phyloP scores from a whole-genome alignment of 2,888 invertebrate species.

The Phalera bucephala region DNA sequence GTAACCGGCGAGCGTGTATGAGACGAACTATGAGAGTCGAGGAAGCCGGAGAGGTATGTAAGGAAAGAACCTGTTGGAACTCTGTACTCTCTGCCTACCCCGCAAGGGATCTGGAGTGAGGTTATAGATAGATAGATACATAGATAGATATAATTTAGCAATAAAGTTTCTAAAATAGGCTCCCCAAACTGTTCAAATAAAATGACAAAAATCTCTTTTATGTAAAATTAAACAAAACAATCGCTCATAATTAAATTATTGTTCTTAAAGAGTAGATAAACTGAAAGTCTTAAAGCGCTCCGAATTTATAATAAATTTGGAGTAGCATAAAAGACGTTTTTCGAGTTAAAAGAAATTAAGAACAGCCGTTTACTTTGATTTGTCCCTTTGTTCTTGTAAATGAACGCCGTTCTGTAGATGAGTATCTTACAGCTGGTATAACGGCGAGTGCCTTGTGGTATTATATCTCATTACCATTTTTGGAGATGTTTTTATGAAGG shows the following conservation, averaged over 20 bases:
- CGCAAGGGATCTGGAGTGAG: no score
- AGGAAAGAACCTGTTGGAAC: no score
- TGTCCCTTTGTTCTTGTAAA: slow-evolving; percentile 61
- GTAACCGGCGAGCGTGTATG: no score
- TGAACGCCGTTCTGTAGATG: slow-evolving; percentile 58
- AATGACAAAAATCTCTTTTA: no score
- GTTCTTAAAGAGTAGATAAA: slow-evolving; percentile 16
- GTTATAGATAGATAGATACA: no score
- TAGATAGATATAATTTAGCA: no score
- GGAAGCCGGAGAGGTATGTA: no score
- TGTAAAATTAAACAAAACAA: slow-evolving; percentile 14
- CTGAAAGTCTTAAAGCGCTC: slow-evolving; percentile 15
- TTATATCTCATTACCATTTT: slow-evolving; percentile 42
- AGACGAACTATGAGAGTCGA: no score
- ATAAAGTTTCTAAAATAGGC: no score
- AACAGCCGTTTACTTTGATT: slow-evolving; percentile 62
- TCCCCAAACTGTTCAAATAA: no score
- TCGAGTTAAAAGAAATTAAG: slow-evolving; percentile 52
- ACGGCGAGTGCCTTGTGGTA: slow-evolving; percentile 32
- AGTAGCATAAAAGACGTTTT: slow-evolving; percentile 43
- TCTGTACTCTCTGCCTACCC: no score
- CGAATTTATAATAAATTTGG: slow-evolving; percentile 45
- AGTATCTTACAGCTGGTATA: slow-evolving; percentile 43
- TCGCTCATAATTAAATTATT: slow-evolving; percentile 13
- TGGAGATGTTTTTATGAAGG: slow-evolving; percentile 26